Evolutionary conservation across 2,113 vertebrate species (phyloP).

Genomic region (Chlorodrepanis virens): DNA sequence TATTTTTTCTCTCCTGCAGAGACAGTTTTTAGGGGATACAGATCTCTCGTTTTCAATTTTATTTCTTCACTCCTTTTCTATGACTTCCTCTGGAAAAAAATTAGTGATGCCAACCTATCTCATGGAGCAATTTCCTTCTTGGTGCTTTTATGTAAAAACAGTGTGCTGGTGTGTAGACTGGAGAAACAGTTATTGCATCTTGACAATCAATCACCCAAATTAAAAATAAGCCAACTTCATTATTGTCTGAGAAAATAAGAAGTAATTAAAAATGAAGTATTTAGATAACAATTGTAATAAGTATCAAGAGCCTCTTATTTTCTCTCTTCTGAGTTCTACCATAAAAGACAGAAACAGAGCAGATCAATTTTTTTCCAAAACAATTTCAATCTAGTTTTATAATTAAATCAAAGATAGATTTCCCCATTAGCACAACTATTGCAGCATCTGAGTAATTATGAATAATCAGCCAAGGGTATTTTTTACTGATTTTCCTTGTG

Average conservation of each 20-base stretch:
- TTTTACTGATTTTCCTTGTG: constrained; percentile 14
- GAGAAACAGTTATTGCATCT: background rate
- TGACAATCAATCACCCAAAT: background rate
- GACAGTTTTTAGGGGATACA: background rate
- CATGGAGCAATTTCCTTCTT: background rate
- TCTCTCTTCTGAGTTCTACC: background rate
- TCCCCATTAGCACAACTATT: constrained; percentile 5
- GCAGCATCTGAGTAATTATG: background rate
- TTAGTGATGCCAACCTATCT: background rate
- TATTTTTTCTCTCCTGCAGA: background rate
- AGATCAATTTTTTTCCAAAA: background rate
- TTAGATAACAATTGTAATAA: constrained; percentile 4
- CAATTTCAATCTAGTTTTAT: constrained; percentile 5
- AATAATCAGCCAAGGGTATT: constrained; percentile 20
- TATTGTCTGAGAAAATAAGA: constrained; percentile 58
- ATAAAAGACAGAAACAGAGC: background rate
- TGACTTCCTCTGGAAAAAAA: background rate
- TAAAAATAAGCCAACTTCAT: constrained; percentile 61
- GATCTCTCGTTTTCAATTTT: background rate
- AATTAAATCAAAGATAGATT: constrained; percentile 40
- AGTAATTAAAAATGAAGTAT: constrained; percentile 35
- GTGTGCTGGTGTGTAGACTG: background rate
- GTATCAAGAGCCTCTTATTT: background rate
- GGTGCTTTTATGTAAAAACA: background rate
- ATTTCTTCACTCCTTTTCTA: background rate